A percentile compares a stretch with the other conserved stretches of the same genome.
Conservation (phyloP, 1,140 invertebrate genomes). For the Heliothis subflexa region DNA sequence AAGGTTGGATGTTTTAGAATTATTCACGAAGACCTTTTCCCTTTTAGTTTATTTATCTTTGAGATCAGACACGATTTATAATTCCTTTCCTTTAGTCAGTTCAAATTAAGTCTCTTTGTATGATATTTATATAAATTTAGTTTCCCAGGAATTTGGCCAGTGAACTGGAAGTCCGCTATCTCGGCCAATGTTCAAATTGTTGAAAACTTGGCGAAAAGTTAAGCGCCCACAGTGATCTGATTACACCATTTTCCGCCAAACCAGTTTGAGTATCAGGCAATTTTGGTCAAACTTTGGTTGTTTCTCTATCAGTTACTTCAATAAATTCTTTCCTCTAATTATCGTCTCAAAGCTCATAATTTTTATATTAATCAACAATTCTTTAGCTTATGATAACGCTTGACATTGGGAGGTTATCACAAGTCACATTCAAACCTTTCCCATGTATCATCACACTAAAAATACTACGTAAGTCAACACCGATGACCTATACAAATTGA, state of each 20-base stretch:
- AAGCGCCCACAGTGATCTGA: slow-evolving; percentile 8
- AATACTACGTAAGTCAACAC: slow-evolving; percentile 39
- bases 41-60: neutral
- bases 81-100: too few relatives aligned
- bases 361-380: neutral
- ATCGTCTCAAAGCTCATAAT: neutral
- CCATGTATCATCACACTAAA: slow-evolving; percentile 18
- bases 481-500: slow-evolving; percentile 47
- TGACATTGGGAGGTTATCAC: slow-evolving; percentile 42
- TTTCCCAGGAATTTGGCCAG: neutral
- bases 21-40: neutral
- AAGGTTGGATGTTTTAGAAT: neutral
- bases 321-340: neutral
- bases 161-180: neutral
- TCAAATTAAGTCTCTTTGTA: too few relatives aligned
- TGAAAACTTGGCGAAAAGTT: slow-evolving; percentile 10
- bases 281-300: neutral
- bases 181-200: neutral
- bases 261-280: neutral
- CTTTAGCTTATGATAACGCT: slow-evolving; percentile 7
- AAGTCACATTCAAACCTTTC: slow-evolving; percentile 11
- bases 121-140: neutral
- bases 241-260: slow-evolving; percentile 3
- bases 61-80: too few relatives aligned
- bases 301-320: neutral